Base-by-base conservation (phyloP, 2,888 invertebrate genomes). In the Amphimallon solstitiale region DNA sequence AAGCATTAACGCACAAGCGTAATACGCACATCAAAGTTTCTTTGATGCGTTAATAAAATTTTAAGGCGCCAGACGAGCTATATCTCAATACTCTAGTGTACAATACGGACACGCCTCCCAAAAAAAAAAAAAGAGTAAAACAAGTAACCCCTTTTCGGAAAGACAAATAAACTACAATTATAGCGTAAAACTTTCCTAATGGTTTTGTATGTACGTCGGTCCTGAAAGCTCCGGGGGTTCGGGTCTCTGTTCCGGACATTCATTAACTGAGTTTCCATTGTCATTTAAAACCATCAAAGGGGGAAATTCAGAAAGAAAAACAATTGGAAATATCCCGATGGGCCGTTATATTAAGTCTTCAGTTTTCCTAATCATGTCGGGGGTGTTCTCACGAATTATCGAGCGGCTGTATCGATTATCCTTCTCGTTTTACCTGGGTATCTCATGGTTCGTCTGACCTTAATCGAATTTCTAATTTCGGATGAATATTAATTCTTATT, bases 281-380 rank as follows among this genome's bases (percentile, higher is more conserved):
- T 62, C 38, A 62, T 64, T 64, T 64, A 48, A 56, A 56, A 46
- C 19, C 56, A 12, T 56, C 54, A 64, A 64, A 64, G 56, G 64
- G 38, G 23, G 56, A 56, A 23, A 48, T 64, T 46, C 21, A 17
- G 37, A 23, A 46, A 38, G 56, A 56, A 64, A 64, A 64, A 64
- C 56, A 56, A 56, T 56, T 64, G 19, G 29, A 46, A 62, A 62
- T 62, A 35, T 23, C 19, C 49, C 38, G 38, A 17, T 38, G 23
- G 5, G 12, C 37, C 49, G 46, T 23, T 29, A 51, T 37, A 49
- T 62, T 38, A 49, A 62, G 49, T 29, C 40, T 51, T 38, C 49
- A 14, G 40, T 51, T 49, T 21, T 38, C 49, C 10, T 48, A 56
- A 56, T 40, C 56, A 40, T 23, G 40, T 29, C 43, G n/a, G 56